These are phyloP conservation scores for Standfussiana lucernea DNA, from an alignment of 2,888 invertebrate species.

Conservation along the genomic window DNA sequence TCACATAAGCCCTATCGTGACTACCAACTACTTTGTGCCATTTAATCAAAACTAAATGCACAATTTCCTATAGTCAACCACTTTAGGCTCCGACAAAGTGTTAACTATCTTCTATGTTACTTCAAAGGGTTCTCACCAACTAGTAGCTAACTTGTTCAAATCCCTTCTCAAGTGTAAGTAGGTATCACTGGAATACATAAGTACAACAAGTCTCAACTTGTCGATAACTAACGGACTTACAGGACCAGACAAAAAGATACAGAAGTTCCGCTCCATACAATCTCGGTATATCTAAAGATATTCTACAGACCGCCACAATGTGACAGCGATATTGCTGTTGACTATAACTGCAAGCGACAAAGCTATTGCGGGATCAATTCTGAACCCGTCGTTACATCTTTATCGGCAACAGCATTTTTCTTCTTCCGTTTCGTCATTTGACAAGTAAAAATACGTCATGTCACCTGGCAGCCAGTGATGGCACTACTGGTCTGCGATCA, in stretches of 20 bases:
- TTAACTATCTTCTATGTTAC: conserved; percentile 49
- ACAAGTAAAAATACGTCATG: background rate
- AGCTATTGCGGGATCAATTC: background rate
- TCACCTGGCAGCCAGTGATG: background rate
- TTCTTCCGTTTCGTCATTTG: background rate
- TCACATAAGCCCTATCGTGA: background rate
- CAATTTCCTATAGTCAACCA: conserved; percentile 27
- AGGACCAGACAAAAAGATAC: background rate
- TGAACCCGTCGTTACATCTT: background rate
- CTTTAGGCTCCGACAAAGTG: conserved; percentile 31
- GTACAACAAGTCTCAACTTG: conserved; percentile 58
- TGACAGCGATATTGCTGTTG: background rate
- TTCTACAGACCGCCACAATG: background rate
- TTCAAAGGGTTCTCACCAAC: conserved; percentile 62
- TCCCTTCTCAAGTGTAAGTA: conserved; percentile 54
- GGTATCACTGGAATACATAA: conserved; percentile 58
- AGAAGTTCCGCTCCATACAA: conserved; percentile 4
- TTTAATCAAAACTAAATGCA: conserved; percentile 36
- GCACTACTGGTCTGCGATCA: background rate
- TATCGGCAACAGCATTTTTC: background rate
- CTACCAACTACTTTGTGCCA: background rate
- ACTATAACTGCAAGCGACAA: background rate
- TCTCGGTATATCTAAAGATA: background rate
- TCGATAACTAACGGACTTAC: conserved; percentile 59
- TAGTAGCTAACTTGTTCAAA: conserved; percentile 59